Conservation (phyloP, 2,888 invertebrate genomes). For the Ligdia adustata region DNA sequence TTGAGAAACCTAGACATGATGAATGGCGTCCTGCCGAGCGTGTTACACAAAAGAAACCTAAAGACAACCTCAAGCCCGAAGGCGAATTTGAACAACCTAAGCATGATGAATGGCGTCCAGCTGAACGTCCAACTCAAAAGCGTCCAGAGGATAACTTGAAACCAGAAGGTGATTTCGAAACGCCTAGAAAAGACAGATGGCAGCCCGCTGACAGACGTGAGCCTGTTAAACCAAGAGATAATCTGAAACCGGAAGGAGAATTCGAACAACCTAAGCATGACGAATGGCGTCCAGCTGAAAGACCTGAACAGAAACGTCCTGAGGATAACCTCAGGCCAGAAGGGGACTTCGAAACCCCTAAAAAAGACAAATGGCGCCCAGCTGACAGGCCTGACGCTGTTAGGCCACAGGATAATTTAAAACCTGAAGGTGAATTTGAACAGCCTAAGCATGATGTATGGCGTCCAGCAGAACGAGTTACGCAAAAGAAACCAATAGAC, state of each 20-base stretch:
- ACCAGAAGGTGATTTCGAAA: constrained; percentile 81
- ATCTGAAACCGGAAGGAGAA: constrained; percentile 80
- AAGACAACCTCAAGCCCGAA: constrained; percentile 81
- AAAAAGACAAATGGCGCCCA: constrained; percentile 51
- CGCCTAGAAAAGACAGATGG: constrained; percentile 46
- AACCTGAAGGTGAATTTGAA: constrained; percentile 81
- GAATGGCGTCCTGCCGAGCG: constrained; percentile 65
- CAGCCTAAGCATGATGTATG: constrained; percentile 58
- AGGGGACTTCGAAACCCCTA: constrained; percentile 70
- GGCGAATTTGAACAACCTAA: constrained; percentile 76
- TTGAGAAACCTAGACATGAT: constrained; percentile 57
- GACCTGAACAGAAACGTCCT: constrained; percentile 61
- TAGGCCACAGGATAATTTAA: constrained; percentile 49
- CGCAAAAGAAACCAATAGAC: constrained; percentile 64
- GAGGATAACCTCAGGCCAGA: constrained; percentile 82
- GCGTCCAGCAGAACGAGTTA: constrained; percentile 50
- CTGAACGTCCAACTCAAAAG: constrained; percentile 60
- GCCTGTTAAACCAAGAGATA: constrained; percentile 57
- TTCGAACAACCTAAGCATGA: constrained; percentile 68
- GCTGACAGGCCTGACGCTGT: constrained; percentile 40
- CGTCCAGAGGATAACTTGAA: constrained; percentile 72
- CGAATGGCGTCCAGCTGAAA: constrained; percentile 61
- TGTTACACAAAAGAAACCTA: constrained; percentile 54
- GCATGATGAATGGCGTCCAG: constrained; percentile 59
- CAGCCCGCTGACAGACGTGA: constrained; percentile 24